These are phyloP conservation scores for Eumerus sabulonum DNA, from an alignment of 2,888 invertebrate species.

Conservation along the genomic window DNA sequence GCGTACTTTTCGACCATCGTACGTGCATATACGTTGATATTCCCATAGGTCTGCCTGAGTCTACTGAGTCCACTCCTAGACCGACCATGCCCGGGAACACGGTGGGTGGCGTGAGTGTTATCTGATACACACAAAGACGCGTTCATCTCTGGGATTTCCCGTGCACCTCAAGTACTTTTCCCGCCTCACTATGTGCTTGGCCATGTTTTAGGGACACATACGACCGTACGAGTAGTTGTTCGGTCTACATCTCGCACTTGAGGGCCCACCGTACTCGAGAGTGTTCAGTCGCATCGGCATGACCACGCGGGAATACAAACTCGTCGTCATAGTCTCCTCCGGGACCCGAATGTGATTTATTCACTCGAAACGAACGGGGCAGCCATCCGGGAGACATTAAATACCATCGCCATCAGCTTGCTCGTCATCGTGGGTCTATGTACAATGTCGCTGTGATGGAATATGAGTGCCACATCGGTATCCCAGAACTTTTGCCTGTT, in stretches of 20 bases:
- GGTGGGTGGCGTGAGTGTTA: conserved; percentile 67
- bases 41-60: conserved; percentile 34
- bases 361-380: conserved; percentile 55
- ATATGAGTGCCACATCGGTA: conserved; percentile 11
- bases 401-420: conserved; percentile 33
- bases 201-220: conserved; percentile 53
- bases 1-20: conserved; percentile 50
- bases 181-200: conserved; percentile 18
- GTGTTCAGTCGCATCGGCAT: conserved; percentile 43
- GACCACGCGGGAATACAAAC: conserved; percentile 57
- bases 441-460: conserved; percentile 15
- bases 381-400: conserved; percentile 65
- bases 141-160: conserved; percentile 65
- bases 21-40: conserved; percentile 5
- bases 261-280: conserved; percentile 54
- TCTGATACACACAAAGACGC: conserved; percentile 62
- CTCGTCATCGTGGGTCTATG: conserved; percentile 19
- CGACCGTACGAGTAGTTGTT: too few species aligned
- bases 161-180: conserved; percentile 53
- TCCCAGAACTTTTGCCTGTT: conserved; percentile 28
- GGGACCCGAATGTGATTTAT: conserved; percentile 66
- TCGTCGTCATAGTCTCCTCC: conserved; percentile 18
- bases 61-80: conserved; percentile 43
- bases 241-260: conserved; percentile 57
- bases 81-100: conserved; percentile 45